A percentile compares a stretch with the other conserved stretches of the same genome.
phyloP scores from a whole-genome alignment of 2,797 vertebrate species.

The Mormyrus hasselquistii region DNA sequence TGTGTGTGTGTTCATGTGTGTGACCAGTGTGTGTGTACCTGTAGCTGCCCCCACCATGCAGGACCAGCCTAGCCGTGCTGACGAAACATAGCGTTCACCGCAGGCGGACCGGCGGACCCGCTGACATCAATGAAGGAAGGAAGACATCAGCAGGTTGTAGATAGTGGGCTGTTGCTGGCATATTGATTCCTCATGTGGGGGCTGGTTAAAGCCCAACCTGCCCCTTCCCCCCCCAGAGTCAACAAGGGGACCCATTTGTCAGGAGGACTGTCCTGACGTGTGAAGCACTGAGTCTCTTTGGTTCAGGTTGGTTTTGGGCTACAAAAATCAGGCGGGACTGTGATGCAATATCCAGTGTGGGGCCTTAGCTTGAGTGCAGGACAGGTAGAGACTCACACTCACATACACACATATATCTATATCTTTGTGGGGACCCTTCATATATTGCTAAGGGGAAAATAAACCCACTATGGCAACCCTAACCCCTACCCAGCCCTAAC shows the following conservation, averaged over 20 bases:
- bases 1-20: neutral
- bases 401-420: neutral
- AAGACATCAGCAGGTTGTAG: neutral
- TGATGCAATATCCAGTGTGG: neutral
- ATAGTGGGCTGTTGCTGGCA: constrained; percentile 3
- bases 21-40: neutral
- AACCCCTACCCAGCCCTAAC: neutral
- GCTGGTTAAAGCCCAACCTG: constrained; percentile 42
- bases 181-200: constrained; percentile 38
- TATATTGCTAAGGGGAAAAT: neutral
- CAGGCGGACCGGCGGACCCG: neutral
- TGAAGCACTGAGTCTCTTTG: neutral
- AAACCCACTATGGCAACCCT: neutral
- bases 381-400: neutral
- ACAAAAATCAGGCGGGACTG: neutral
- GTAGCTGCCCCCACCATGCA: neutral
- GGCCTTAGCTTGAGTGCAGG: neutral
- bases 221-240: neutral
- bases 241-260: constrained; percentile 30
- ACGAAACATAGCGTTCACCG: neutral
- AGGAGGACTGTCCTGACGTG: constrained; percentile 16
- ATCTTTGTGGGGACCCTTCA: neutral
- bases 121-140: neutral
- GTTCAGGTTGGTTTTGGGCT: neutral
- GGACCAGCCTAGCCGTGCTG: neutral